Evolutionary conservation across 2,888 invertebrate species (phyloP).

Genomic region (Acleris cristana): DNA sequence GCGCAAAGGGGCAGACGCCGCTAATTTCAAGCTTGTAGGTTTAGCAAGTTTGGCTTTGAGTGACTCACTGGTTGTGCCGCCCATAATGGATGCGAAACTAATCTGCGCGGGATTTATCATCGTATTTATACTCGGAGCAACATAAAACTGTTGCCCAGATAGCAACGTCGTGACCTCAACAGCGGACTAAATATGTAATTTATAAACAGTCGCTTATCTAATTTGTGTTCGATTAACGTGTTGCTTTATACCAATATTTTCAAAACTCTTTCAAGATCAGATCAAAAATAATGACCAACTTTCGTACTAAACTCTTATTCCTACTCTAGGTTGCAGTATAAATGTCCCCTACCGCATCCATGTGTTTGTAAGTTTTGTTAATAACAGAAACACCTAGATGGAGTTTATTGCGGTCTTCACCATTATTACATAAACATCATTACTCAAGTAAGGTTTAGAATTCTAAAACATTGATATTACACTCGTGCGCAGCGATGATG

Average conservation of each 20-base stretch:
- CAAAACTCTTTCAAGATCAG: too few species aligned
- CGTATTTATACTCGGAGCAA: neutral
- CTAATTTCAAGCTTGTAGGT: slow-evolving; percentile 20
- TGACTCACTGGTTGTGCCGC: slow-evolving; percentile 16
- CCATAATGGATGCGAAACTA: neutral
- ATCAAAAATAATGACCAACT: too few species aligned
- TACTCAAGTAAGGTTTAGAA: too few species aligned
- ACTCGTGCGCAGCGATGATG: too few species aligned
- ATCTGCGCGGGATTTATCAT: neutral
- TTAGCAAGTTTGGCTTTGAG: slow-evolving; percentile 18
- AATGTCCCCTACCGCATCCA: too few species aligned
- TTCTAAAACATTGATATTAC: too few species aligned
- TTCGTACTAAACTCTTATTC: too few species aligned
- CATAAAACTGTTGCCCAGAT: slow-evolving; percentile 1
- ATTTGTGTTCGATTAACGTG: neutral
- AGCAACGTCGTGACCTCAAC: neutral
- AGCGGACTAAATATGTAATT: slow-evolving; percentile 2
- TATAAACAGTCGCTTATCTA: neutral
- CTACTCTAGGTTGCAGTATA: too few species aligned
- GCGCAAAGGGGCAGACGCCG: slow-evolving; percentile 18
- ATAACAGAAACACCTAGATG: too few species aligned
- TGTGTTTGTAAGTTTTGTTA: too few species aligned
- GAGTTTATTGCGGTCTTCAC: too few species aligned
- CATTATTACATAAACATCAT: too few species aligned
- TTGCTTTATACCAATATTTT: neutral